Conservation (phyloP, 2,888 invertebrate species). For the Schizotus pectinicornis region DNA sequence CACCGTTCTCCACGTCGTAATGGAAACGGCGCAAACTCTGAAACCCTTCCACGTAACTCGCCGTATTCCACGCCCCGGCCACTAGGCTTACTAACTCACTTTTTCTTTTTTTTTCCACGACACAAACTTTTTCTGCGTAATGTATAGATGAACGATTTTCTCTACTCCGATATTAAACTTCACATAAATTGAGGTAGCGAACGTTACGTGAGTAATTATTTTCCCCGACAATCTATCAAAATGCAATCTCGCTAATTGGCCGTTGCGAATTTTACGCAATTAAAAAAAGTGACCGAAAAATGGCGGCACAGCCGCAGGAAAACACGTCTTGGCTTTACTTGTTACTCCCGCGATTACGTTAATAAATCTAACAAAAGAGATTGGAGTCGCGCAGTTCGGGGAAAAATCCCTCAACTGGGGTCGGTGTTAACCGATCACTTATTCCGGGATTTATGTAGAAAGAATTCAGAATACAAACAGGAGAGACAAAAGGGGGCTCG, state of each 20-base stretch:
- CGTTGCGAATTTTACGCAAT: background rate
- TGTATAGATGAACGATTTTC: conserved; percentile 34
- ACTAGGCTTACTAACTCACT: conserved; percentile 57
- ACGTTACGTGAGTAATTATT: conserved; percentile 30
- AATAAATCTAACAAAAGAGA: conserved; percentile 58
- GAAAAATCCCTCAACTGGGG: conserved; percentile 58
- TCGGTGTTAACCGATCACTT: conserved; percentile 59
- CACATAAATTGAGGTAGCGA: conserved; percentile 25
- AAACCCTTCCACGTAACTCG: conserved; percentile 48
- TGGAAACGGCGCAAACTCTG: conserved; percentile 45
- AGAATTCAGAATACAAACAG: conserved; percentile 57
- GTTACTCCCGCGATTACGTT: conserved; percentile 58
- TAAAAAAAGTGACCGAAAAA: background rate
- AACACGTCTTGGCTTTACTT: conserved; percentile 44
- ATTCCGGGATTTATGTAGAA: conserved; percentile 58
- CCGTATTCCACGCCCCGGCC: conserved; percentile 53
- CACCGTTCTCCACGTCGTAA: conserved; percentile 30
- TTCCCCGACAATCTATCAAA: conserved; percentile 31
- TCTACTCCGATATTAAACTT: conserved; percentile 24
- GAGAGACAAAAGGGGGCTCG: conserved; percentile 37
- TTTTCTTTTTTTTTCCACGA: conserved; percentile 46
- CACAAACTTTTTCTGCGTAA: conserved; percentile 46
- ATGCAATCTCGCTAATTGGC: conserved; percentile 26
- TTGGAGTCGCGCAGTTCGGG: conserved; percentile 53
- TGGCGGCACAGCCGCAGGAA: conserved; percentile 3